Evolutionary conservation across 2,797 vertebrate genomes (phyloP).

Genomic region (Acrocephalus scirpaceus): DNA sequence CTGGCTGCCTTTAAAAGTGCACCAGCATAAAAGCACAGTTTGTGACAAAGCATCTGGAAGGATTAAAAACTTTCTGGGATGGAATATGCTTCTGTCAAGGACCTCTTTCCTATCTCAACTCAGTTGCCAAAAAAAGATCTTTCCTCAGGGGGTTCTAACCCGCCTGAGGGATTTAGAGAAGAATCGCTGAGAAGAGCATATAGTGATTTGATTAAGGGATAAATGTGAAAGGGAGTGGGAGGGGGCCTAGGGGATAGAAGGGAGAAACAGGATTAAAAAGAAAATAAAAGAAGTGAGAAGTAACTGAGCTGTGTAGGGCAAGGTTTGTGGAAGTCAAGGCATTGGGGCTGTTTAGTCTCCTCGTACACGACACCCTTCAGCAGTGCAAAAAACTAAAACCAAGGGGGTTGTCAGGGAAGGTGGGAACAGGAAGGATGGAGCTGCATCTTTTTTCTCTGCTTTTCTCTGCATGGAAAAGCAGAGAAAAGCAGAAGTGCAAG

Average conservation of each 20-base stretch:
- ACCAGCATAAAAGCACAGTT: conserved; percentile 63
- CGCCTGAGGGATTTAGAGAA: conserved; percentile 57
- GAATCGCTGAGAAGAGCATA: conserved; percentile 51
- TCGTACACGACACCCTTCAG: background rate
- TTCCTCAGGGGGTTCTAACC: conserved; percentile 55
- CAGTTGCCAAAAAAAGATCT: conserved; percentile 49
- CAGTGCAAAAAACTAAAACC: background rate
- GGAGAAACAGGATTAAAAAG: conserved; percentile 31
- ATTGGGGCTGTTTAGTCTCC: background rate
- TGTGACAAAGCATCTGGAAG: conserved; percentile 69
- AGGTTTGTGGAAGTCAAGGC: background rate
- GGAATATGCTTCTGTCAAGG: conserved; percentile 53
- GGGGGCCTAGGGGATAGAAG: background rate
- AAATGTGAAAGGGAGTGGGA: background rate
- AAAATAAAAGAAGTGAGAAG: conserved; percentile 33
- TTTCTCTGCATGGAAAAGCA: background rate
- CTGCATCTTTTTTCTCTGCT: background rate
- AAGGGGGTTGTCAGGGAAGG: background rate
- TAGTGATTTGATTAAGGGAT: conserved; percentile 31
- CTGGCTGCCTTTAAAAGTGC: conserved; percentile 64
- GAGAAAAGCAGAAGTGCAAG: background rate
- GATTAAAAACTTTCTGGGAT: conserved; percentile 64
- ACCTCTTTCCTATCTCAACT: conserved; percentile 50
- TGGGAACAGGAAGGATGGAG: background rate
- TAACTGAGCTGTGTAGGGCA: background rate